Conservation (phyloP, 2,113 vertebrate species). For the Cheilinus undulatus region DNA sequence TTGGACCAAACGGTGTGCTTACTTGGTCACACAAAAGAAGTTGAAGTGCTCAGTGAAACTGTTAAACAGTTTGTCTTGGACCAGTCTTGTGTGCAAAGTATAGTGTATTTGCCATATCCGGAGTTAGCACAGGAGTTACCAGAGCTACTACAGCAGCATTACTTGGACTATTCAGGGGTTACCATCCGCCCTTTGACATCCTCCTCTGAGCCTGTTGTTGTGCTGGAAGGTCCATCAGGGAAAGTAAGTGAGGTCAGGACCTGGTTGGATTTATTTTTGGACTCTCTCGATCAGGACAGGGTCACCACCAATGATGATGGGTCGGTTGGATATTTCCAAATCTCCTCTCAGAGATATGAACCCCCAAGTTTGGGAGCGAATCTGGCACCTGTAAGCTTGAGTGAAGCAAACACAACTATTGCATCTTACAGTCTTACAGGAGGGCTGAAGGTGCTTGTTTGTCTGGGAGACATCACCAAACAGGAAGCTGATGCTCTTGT, state of each 20-base stretch:
- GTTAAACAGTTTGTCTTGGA: slow-evolving; percentile 51
- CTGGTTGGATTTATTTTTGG: slow-evolving; percentile 37
- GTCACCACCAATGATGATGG: slow-evolving; percentile 59
- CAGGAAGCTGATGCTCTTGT: slow-evolving; percentile 69
- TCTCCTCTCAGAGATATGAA: slow-evolving; percentile 28
- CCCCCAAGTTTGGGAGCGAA: slow-evolving; percentile 23
- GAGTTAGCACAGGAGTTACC: slow-evolving; percentile 45
- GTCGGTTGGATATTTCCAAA: slow-evolving; percentile 56
- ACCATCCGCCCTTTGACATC: slow-evolving; percentile 26
- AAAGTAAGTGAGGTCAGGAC: slow-evolving; percentile 54
- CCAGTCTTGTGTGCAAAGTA: slow-evolving; percentile 13
- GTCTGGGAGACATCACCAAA: slow-evolving; percentile 74
- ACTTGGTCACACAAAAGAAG: slow-evolving; percentile 57
- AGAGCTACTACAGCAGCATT: slow-evolving; percentile 46
- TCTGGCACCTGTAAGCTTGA: background rate
- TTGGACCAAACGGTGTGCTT: slow-evolving; percentile 17
- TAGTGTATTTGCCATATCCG: slow-evolving; percentile 33
- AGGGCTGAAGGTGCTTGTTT: slow-evolving; percentile 48
- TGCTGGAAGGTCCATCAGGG: slow-evolving; percentile 46
- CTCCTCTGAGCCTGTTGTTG: slow-evolving; percentile 17
- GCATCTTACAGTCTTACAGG: slow-evolving; percentile 48
- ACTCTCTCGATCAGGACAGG: slow-evolving; percentile 43
- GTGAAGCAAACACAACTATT: background rate
- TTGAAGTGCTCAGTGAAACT: slow-evolving; percentile 41
- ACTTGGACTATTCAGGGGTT: slow-evolving; percentile 45